Conservation (phyloP, 2,888 invertebrate genomes). For the Drosophila dives region DNA sequence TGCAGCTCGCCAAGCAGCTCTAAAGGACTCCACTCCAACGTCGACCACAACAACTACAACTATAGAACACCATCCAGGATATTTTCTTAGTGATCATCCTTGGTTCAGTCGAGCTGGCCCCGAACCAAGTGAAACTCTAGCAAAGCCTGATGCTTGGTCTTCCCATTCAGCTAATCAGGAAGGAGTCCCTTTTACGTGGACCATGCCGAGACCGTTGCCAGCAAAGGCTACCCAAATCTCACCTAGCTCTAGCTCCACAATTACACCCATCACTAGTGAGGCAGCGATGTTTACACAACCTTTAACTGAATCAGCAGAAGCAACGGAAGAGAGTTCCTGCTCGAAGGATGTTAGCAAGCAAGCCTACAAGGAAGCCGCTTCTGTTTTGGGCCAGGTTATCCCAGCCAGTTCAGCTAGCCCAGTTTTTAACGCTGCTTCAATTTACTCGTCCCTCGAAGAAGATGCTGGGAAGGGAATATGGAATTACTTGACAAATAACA, state of each 20-base stretch:
- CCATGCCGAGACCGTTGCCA: no score
- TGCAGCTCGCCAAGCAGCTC: background rate
- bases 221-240: background rate
- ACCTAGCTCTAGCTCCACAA: background rate
- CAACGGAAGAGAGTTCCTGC: background rate
- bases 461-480: background rate
- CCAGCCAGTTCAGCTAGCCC: background rate
- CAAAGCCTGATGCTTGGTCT: background rate
- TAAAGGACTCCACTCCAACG: background rate
- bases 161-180: background rate
- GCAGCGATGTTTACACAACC: background rate
- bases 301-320: background rate
- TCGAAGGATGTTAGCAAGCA: background rate
- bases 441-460: no score
- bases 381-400: background rate
- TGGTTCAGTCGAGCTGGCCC: background rate
- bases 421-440: background rate
- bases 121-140: background rate
- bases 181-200: background rate
- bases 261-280: background rate
- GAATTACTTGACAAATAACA: background rate
- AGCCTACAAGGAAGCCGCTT: background rate
- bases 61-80: background rate
- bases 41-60: background rate
- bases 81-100: background rate